Evolutionary conservation across 2,888 invertebrate species (phyloP), one percentile per base, ranked within the genome.

Genomic region (Brenthis hecate): DNA sequence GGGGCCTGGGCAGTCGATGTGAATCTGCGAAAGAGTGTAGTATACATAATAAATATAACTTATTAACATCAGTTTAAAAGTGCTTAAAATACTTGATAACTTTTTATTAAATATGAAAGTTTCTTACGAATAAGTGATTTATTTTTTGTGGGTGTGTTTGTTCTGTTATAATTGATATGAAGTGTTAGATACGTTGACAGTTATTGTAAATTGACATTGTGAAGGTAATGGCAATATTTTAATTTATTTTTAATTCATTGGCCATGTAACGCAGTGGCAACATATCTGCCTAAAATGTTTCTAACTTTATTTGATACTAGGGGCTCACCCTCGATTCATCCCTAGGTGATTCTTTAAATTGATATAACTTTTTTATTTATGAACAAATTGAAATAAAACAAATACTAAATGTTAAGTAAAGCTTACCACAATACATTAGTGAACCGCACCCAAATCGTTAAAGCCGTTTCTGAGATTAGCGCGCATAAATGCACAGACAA

Each of bases 1-100:
- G 92, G 91, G 92, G 91, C 88, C 89, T 85, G 86, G 85, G 75
- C 86, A 85, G 83, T 85, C 80, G 80, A 75, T 78, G 77, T 60
- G 81, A 81, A 82, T 86, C 84, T 88, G 88, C 87, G 90, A 86
- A 86, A 84, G 66, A 57, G 64, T 58, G 60, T 8, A 64, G 54
- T 66, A 62, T 63, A 69, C 36, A 32, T 16, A 56, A 58, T 63
- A 64, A 50, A 58, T 60, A 43, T 56, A 28, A 56, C 32, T 36
- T 8, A 60, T 28, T 50, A 50, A 19, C 16, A 43, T 48, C 3
- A 66, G 28, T 13, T 3, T 43, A 8, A 1, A 57, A 47, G 43
- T 54, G 23, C n/a, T 48, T 23, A 13, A 14, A 19, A 36, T 16
- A 53, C 54, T 28, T 14, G 14, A n/a, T 23, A 13, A 4, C n/a